These are phyloP conservation scores for Varroa destructor DNA, from an alignment of 1,140 invertebrate species.

Conservation along the genomic window DNA sequence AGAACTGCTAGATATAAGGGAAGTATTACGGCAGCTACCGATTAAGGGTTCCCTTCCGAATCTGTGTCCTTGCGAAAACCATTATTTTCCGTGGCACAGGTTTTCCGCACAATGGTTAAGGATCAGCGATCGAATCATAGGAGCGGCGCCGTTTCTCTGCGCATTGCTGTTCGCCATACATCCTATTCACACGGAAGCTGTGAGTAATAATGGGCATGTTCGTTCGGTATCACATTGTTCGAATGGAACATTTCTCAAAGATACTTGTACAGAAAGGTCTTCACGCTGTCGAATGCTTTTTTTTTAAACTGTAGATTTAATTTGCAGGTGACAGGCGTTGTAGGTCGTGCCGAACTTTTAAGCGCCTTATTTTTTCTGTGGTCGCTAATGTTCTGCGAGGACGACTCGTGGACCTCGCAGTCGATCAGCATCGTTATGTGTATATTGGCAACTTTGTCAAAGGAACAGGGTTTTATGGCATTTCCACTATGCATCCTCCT, in stretches of 20 bases:
- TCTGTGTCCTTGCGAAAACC: no score
- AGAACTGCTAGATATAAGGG: no score
- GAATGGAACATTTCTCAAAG: constrained; percentile 28
- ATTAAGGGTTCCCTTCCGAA: no score
- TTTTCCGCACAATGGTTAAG: constrained; percentile 14
- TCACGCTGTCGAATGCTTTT: background rate
- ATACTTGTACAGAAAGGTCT: background rate
- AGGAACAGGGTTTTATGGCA: constrained; percentile 93
- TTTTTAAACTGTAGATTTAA: background rate
- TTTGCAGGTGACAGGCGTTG: constrained; percentile 78
- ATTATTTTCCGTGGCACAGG: background rate
- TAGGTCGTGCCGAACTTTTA: constrained; percentile 85
- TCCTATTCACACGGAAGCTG: constrained; percentile 92
- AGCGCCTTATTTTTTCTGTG: constrained; percentile 83
- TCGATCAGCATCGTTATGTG: constrained; percentile 58
- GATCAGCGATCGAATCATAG: background rate
- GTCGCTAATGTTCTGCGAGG: constrained; percentile 47
- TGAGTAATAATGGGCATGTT: constrained; percentile 48
- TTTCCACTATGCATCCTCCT: constrained; percentile 81
- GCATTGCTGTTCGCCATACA: constrained; percentile 87
- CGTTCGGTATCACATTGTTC: constrained; percentile 33
- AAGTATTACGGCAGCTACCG: no score
- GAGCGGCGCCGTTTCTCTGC: constrained; percentile 65
- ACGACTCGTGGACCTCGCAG: constrained; percentile 51
- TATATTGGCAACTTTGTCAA: constrained; percentile 74